Evolutionary conservation across 2,797 vertebrate genomes (phyloP).

Genomic region (Limosa lapponica): DNA sequence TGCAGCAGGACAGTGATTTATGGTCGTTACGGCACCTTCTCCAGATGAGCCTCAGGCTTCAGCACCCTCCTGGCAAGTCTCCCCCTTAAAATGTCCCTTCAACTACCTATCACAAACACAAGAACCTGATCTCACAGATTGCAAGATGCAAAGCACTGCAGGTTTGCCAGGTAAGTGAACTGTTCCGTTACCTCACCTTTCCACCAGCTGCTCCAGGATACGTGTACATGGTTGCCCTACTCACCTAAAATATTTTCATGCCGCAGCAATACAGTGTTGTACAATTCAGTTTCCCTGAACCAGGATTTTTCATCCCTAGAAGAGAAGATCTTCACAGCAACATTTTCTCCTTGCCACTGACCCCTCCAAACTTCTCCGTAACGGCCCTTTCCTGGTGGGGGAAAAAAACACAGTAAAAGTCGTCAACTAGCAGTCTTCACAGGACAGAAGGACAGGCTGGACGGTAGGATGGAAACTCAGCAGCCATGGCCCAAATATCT

Average conservation of each 20-base stretch:
- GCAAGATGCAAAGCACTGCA: neutral
- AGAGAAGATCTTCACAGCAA: slow-evolving; percentile 98
- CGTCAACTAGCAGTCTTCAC: neutral
- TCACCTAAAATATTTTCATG: slow-evolving; percentile 97
- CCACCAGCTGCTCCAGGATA: neutral
- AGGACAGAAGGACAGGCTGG: neutral
- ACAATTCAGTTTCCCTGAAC: slow-evolving; percentile 98
- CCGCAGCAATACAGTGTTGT: slow-evolving; percentile 96
- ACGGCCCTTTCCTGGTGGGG: slow-evolving; percentile 90
- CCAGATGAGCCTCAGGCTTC: neutral
- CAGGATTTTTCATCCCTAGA: slow-evolving; percentile 98
- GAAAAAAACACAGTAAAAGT: neutral
- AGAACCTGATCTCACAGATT: neutral
- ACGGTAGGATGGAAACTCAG: neutral
- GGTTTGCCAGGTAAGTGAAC: neutral
- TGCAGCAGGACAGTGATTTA: neutral
- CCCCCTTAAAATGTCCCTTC: neutral
- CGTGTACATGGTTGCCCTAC: fast-evolving
- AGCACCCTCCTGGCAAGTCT: neutral
- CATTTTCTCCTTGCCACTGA: slow-evolving; percentile 97
- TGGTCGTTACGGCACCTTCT: neutral
- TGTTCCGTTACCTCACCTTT: neutral
- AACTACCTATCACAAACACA: neutral
- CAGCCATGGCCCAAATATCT: fast-evolving
- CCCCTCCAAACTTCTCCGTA: slow-evolving; percentile 98